Conservation (phyloP, 2,113 vertebrate species). For the Pseudorasbora parva region DNA sequence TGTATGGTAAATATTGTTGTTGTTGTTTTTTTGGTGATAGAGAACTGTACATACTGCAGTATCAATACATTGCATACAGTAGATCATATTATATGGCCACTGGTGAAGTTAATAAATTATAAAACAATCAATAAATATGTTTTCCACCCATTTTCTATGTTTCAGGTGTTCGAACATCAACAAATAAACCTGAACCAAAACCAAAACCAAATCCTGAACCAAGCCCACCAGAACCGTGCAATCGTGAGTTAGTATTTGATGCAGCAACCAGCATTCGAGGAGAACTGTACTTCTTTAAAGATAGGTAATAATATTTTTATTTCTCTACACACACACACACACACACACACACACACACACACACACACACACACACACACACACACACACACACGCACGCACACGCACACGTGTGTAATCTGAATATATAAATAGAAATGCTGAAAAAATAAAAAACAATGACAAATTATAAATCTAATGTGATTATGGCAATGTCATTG, state of each 20-base stretch:
- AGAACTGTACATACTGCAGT: neutral
- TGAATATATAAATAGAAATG: too few relatives aligned
- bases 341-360: too few relatives aligned
- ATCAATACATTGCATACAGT: neutral
- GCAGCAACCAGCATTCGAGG: slow-evolving; percentile 63
- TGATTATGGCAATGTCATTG: too few relatives aligned
- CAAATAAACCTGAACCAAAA: slow-evolving; percentile 49
- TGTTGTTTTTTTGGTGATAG: neutral
- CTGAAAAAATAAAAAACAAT: too few relatives aligned
- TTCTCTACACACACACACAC: too few relatives aligned
- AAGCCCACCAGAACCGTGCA: slow-evolving; percentile 62
- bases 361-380: too few relatives aligned
- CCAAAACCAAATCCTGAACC: slow-evolving; percentile 59
- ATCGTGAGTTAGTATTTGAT: slow-evolving; percentile 68
- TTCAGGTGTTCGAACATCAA: slow-evolving; percentile 64
- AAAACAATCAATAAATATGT: neutral
- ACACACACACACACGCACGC: too few relatives aligned
- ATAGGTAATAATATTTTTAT: slow-evolving; percentile 16
- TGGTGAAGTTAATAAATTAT: too few relatives aligned
- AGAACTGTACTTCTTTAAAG: slow-evolving; percentile 69
- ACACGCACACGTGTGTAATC: too few relatives aligned
- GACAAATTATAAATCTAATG: too few relatives aligned
- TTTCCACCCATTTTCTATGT: neutral
- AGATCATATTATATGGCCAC: too few relatives aligned
- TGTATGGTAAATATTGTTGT: too few relatives aligned